These are phyloP conservation scores for Ericerus pela DNA, from an alignment of 1,140 invertebrate genomes.

Conservation along the genomic window DNA sequence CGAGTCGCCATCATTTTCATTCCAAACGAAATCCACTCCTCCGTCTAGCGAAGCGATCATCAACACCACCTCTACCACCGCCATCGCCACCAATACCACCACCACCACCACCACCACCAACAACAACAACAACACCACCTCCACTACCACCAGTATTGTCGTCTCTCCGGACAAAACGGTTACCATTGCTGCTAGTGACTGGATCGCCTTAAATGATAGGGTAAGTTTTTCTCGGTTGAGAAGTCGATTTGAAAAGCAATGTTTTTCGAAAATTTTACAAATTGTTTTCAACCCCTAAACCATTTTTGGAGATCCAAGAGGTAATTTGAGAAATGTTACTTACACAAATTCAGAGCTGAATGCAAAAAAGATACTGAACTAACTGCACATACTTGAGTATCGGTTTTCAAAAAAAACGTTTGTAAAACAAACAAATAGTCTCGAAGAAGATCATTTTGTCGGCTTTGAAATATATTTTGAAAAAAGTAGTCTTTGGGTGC, in stretches of 20 bases:
- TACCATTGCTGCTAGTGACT: slow-evolving; percentile 17
- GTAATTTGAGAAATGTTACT: background rate
- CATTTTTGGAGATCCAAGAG: background rate
- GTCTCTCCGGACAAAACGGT: slow-evolving; percentile 13
- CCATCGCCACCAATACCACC: background rate
- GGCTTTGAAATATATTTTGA: too few species aligned
- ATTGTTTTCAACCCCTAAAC: background rate
- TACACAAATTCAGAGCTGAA: too few species aligned
- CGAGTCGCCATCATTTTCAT: background rate
- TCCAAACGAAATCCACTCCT: background rate
- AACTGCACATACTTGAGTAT: too few species aligned
- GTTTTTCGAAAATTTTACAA: background rate
- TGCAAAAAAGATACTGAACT: too few species aligned
- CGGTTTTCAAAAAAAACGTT: too few species aligned
- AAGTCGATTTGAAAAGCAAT: too few species aligned
- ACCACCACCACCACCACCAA: background rate
- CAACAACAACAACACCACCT: background rate
- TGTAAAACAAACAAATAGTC: too few species aligned
- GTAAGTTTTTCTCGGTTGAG: too few species aligned
- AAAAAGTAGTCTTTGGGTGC: too few species aligned
- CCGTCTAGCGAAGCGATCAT: background rate
- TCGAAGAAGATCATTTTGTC: too few species aligned
- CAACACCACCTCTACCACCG: background rate
- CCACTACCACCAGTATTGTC: background rate
- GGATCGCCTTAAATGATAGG: slow-evolving; percentile 20